Evolutionary conservation across 2,888 invertebrate genomes (phyloP).

Genomic region (Iselma pallidipennis): DNA sequence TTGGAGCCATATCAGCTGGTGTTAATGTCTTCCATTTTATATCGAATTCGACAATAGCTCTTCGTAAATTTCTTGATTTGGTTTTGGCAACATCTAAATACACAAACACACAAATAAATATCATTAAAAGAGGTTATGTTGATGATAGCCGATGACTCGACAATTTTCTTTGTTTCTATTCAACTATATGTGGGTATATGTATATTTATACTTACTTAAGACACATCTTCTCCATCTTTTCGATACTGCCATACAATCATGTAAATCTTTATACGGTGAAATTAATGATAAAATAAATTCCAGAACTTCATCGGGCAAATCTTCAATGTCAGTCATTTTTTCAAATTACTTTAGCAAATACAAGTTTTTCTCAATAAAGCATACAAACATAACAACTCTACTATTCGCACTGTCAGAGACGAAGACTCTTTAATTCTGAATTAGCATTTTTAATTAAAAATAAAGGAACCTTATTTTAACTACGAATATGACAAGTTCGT

Average conservation of each 20-base stretch:
- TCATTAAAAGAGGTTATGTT: too few relatives aligned
- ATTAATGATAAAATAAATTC: constrained; percentile 89
- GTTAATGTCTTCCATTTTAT: constrained; percentile 73
- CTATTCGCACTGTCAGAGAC: too few relatives aligned
- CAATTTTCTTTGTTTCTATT: not conserved
- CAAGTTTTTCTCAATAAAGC: too few relatives aligned
- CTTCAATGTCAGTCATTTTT: constrained; percentile 58
- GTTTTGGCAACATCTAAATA: constrained; percentile 76
- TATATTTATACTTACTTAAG: constrained; percentile 68
- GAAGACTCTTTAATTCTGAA: too few relatives aligned
- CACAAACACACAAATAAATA: constrained; percentile 33
- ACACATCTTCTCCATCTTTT: constrained; percentile 85
- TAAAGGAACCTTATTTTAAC: too few relatives aligned
- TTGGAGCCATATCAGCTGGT: constrained; percentile 64
- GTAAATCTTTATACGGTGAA: constrained; percentile 88
- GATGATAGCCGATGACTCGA: too few relatives aligned
- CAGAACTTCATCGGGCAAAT: constrained; percentile 90
- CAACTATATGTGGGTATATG: constrained; percentile 9
- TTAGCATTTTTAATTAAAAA: too few relatives aligned
- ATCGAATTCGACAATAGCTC: constrained; percentile 76
- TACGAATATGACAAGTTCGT: too few relatives aligned
- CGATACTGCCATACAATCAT: constrained; percentile 83
- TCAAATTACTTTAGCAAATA: too few relatives aligned
- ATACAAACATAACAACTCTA: too few relatives aligned
- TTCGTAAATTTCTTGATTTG: constrained; percentile 72